A percentile compares a stretch with the other conserved stretches of the same genome.
Conservation (phyloP, 2,888 invertebrate genomes). For the Protonemura montana region DNA sequence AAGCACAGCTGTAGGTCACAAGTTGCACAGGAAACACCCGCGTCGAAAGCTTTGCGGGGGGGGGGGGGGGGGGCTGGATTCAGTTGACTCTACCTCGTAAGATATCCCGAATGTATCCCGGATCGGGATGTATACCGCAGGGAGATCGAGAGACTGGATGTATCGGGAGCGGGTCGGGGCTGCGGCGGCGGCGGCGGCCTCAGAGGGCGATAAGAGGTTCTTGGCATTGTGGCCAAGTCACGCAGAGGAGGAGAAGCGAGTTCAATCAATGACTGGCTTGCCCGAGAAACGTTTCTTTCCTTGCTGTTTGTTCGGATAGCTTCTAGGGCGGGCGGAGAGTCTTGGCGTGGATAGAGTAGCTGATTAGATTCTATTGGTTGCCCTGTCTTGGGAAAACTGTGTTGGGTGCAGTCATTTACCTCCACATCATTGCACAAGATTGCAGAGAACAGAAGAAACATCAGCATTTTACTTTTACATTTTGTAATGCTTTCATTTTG, state of each 20-base stretch:
- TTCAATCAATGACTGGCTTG: constrained; percentile 33
- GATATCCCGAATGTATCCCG: no score
- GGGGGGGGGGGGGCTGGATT: no score
- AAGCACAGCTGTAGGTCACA: not conserved
- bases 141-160: not conserved
- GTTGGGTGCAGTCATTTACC: no score
- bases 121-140: not conserved
- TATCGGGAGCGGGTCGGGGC: not conserved
- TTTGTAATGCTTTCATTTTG: no score
- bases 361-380: no score
- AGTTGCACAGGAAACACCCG: not conserved
- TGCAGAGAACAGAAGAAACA: no score
- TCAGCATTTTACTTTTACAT: no score
- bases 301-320: constrained; percentile 22
- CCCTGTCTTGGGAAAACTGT: no score
- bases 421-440: no score
- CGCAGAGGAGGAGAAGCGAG: not conserved
- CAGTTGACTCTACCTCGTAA: no score
- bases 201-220: constrained; percentile 28
- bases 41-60: no score
- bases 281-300: not conserved
- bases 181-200: not conserved
- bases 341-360: not conserved
- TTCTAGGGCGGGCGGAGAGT: not conserved
- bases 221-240: constrained; percentile 41